Conservation (phyloP, 2,113 vertebrate genomes). For the Vombatus ursinus region DNA sequence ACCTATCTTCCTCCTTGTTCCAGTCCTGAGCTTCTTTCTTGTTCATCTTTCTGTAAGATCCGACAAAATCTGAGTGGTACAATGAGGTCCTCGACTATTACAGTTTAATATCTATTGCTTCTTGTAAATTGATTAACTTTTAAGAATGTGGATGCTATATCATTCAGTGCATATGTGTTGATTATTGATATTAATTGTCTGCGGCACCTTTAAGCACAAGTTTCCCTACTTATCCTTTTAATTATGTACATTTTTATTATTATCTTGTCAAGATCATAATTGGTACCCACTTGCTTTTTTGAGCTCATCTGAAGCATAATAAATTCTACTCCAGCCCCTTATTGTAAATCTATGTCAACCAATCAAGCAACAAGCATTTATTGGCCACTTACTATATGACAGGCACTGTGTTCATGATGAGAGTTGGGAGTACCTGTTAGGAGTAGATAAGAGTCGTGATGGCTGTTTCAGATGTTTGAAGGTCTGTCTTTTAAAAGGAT, state of each 20-base stretch:
- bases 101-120: neutral
- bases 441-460: neutral
- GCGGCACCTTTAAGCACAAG: neutral
- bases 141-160: neutral
- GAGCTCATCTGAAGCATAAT: neutral
- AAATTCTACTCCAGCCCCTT: neutral
- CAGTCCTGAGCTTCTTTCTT: neutral
- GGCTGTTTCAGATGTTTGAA: neutral
- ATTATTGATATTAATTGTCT: neutral
- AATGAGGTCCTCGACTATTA: neutral
- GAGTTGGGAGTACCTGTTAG: neutral
- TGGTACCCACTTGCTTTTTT: neutral
- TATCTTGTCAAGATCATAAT: neutral
- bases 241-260: neutral
- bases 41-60: neutral
- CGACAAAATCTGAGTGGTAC: neutral
- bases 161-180: neutral
- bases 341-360: neutral
- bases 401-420: neutral
- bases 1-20: neutral
- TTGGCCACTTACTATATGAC: neutral
- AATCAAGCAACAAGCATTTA: neutral
- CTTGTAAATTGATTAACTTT: neutral
- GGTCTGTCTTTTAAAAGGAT: neutral
- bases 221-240: neutral